Conservation (phyloP, 2,888 invertebrate species). For the Hartigia nigra region DNA sequence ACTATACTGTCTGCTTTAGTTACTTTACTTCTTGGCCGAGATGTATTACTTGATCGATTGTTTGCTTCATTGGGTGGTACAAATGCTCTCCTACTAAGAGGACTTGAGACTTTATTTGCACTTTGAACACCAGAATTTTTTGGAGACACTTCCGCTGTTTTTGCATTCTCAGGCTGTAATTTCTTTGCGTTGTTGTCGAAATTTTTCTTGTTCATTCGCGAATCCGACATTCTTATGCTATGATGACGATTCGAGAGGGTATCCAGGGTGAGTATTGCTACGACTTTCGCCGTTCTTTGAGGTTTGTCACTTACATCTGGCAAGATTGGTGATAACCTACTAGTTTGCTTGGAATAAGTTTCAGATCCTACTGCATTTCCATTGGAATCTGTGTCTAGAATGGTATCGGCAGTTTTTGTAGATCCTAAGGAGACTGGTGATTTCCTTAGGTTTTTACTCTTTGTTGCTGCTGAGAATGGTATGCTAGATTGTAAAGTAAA, state of each 20-base stretch:
- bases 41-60: neutral
- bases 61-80: neutral
- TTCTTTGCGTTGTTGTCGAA: slow-evolving; percentile 11
- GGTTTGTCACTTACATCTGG: slow-evolving; percentile 47
- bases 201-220: slow-evolving; percentile 15
- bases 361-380: slow-evolving; percentile 37
- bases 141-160: neutral
- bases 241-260: slow-evolving; percentile 39
- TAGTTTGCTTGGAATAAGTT: slow-evolving; percentile 17
- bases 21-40: neutral
- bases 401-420: neutral
- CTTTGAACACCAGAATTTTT: neutral
- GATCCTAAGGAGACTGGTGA: neutral
- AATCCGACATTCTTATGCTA: neutral
- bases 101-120: neutral
- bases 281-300: slow-evolving; percentile 60
- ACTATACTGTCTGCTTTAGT: neutral
- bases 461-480: slow-evolving; percentile 9
- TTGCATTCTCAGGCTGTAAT: neutral
- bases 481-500: slow-evolving; percentile 11
- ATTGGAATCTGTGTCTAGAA: slow-evolving; percentile 39
- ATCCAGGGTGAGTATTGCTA: slow-evolving; percentile 57
- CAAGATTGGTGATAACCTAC: slow-evolving; percentile 6
- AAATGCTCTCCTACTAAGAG: neutral
- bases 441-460: slow-evolving; percentile 3